phyloP scores from a whole-genome alignment of 2,797 vertebrate genomes.

The Pipistrellus pipistrellus region DNA sequence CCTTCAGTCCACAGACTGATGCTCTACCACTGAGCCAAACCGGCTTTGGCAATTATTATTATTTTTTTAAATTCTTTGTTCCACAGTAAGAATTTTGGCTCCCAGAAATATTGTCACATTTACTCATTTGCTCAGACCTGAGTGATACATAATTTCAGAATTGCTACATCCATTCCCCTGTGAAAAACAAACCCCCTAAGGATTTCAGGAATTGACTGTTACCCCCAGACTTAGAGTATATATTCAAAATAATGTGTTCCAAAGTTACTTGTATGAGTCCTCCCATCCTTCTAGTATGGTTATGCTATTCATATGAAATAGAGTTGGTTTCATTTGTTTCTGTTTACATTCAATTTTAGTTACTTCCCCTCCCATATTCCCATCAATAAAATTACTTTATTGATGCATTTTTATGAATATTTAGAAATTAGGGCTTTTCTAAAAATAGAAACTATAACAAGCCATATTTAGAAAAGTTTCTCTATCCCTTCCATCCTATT shows the following conservation, averaged over 20 bases:
- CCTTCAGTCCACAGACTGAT: too few species aligned
- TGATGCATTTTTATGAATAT: slow-evolving; percentile 57
- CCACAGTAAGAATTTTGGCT: not conserved
- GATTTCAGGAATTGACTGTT: not conserved
- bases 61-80: not conserved
- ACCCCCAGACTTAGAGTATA: not conserved
- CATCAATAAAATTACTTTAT: not conserved
- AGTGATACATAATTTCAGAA: slow-evolving; percentile 26
- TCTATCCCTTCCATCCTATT: not conserved
- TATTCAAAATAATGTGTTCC: slow-evolving; percentile 9
- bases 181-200: not conserved
- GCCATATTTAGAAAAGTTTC: not conserved
- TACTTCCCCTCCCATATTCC: too few species aligned
- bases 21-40: too few species aligned
- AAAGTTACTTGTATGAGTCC: not conserved
- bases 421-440: slow-evolving; percentile 28
- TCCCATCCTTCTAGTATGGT: not conserved
- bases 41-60: not conserved
- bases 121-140: slow-evolving; percentile 23
- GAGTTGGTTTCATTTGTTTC: not conserved
- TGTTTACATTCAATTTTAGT: slow-evolving; percentile 39
- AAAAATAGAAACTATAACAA: slow-evolving; percentile 31
- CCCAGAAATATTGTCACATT: not conserved
- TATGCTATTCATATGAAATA: slow-evolving; percentile 24
- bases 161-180: not conserved